Evolutionary conservation across 2,113 vertebrate species (phyloP).

Genomic region (Scomber colias): DNA sequence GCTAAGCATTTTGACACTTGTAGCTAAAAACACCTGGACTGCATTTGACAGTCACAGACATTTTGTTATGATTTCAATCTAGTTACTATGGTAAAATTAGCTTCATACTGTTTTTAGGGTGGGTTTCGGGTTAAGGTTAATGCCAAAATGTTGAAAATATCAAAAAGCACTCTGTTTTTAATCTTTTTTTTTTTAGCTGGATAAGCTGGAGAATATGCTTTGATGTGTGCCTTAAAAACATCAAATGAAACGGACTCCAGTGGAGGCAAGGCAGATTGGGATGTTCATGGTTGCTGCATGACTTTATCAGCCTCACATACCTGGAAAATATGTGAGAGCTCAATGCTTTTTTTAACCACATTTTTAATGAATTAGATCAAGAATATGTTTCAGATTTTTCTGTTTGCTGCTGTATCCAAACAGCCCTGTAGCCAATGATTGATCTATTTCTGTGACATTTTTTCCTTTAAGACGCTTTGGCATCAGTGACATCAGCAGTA

Average conservation of each 20-base stretch:
- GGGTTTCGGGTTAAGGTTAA: conserved; percentile 4
- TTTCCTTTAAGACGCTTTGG: conserved; percentile 46
- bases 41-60: no score
- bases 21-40: no score
- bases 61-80: no score
- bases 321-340: conserved; percentile 40
- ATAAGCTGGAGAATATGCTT: conserved; percentile 36
- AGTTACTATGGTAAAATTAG: not conserved
- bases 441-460: conserved; percentile 47
- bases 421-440: conserved; percentile 41
- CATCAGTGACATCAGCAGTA: conserved; percentile 52
- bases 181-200: conserved; percentile 34
- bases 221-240: conserved; percentile 55
- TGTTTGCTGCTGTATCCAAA: conserved; percentile 13
- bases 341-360: conserved; percentile 4
- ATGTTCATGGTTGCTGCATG: conserved; percentile 45
- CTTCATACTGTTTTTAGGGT: not conserved
- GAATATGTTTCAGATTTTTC: not conserved
- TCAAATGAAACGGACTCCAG: conserved; percentile 50
- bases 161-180: conserved; percentile 29
- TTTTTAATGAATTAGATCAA: conserved; percentile 23
- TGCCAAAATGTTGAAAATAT: conserved; percentile 28
- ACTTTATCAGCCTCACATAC: conserved; percentile 47
- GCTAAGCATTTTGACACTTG: no score
- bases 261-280: conserved; percentile 34